Conservation (phyloP, 2,797 vertebrate genomes). For the Malurus leucopterus region DNA sequence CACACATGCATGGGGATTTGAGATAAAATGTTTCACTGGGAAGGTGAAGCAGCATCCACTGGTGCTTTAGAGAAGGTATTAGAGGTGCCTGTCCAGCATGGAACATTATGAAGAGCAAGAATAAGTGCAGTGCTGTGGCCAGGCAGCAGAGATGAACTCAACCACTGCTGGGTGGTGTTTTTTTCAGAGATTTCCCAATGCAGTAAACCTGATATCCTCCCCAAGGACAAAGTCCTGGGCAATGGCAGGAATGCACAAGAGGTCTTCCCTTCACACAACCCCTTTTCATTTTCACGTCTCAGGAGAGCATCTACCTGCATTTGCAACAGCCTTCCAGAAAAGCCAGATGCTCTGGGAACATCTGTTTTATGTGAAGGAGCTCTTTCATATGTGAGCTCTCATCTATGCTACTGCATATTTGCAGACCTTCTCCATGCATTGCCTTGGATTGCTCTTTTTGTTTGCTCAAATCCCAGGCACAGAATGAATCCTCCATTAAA, state of each 20-base stretch:
- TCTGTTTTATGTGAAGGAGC: background rate
- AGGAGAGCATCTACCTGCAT: background rate
- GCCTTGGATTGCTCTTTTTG: background rate
- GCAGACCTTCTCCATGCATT: background rate
- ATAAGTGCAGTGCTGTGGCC: background rate
- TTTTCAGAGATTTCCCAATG: background rate
- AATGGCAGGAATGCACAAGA: background rate
- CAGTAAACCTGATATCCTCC: background rate
- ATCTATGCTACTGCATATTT: background rate
- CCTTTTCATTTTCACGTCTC: background rate
- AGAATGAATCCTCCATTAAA: slow-evolving; percentile 1
- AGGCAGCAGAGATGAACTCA: background rate
- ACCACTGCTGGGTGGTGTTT: rapidly evolving
- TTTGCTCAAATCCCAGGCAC: background rate
- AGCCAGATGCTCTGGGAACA: background rate
- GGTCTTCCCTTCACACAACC: background rate
- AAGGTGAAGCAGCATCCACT: background rate
- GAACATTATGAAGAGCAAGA: background rate
- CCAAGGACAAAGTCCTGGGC: background rate
- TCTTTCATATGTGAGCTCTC: background rate
- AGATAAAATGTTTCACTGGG: background rate
- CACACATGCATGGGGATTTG: background rate
- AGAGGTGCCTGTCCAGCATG: background rate
- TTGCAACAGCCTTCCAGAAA: slow-evolving; percentile 1
- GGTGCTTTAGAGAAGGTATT: background rate